A percentile compares a stretch with the other conserved stretches of the same genome.
phyloP scores from a whole-genome alignment of 2,797 vertebrate species.

The Tauraco hartlaubi region DNA sequence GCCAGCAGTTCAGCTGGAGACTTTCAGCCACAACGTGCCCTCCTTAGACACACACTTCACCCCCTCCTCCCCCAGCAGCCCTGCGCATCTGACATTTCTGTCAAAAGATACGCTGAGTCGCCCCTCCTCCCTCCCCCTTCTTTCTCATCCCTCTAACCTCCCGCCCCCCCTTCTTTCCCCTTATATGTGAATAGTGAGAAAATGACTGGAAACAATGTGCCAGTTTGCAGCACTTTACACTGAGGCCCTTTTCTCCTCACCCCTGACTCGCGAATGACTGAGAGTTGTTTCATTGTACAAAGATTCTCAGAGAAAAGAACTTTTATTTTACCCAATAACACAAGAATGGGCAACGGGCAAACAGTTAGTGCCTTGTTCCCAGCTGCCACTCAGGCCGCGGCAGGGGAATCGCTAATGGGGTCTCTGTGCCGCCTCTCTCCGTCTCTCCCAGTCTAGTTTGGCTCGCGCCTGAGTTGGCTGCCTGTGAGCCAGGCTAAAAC shows the following conservation, averaged over 20 bases:
- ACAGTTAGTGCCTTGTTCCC: slow-evolving; percentile 89
- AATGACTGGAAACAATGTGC: slow-evolving; percentile 71
- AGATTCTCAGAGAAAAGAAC: slow-evolving; percentile 79
- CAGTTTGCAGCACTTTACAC: slow-evolving; percentile 72
- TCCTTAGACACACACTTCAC: neutral
- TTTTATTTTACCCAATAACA: slow-evolving; percentile 84
- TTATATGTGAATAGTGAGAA: slow-evolving; percentile 75
- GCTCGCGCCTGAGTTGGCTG: slow-evolving; percentile 70
- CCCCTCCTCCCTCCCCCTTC: slow-evolving; percentile 17
- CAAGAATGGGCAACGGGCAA: slow-evolving; percentile 80
- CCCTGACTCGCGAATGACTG: slow-evolving; percentile 71
- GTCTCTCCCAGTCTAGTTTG: slow-evolving; percentile 19
- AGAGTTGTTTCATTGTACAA: slow-evolving; percentile 75
- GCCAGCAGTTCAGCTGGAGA: neutral
- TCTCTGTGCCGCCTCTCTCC: slow-evolving; percentile 60
- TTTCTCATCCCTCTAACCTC: slow-evolving; percentile 52
- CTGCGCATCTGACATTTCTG: slow-evolving; percentile 24
- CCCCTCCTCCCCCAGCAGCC: neutral
- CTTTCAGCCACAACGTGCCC: neutral
- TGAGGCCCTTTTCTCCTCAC: slow-evolving; percentile 66
- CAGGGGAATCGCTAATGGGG: slow-evolving; percentile 80
- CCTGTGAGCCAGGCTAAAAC: slow-evolving; percentile 71
- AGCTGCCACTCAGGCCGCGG: slow-evolving; percentile 83
- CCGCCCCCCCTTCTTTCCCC: neutral
- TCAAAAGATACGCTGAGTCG: slow-evolving; percentile 40